Evolutionary conservation across 1,140 invertebrate genomes (phyloP).

Genomic region (Mycetomoellerius zeteki): DNA sequence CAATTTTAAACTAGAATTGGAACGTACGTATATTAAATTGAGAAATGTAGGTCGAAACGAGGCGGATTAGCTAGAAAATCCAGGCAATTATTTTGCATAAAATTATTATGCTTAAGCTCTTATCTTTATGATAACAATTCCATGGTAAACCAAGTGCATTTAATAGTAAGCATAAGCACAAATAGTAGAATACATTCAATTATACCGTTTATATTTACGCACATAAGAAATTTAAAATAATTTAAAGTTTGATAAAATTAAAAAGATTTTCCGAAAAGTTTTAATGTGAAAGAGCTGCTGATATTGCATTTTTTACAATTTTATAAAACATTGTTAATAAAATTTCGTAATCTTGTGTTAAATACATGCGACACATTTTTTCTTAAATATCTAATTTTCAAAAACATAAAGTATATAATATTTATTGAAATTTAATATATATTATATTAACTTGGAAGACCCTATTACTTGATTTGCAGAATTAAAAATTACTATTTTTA

Average conservation of each 20-base stretch:
- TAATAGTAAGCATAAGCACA: not conserved
- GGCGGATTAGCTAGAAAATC: not conserved
- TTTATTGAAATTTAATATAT: not conserved
- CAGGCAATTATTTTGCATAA: not conserved
- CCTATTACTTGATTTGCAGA: not conserved
- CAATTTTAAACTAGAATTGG: constrained; percentile 24
- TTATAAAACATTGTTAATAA: too few relatives aligned
- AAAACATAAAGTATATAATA: not conserved
- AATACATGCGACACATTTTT: not conserved
- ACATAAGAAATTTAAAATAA: not conserved
- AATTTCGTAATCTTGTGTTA: not conserved
- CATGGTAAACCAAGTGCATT: not conserved
- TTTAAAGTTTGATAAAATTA: not conserved
- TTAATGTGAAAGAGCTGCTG: not conserved
- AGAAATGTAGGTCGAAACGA: constrained; percentile 2
- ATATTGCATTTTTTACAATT: not conserved
- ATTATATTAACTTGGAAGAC: not conserved
- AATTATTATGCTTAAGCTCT: not conserved
- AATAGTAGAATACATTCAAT: not conserved
- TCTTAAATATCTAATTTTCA: not conserved
- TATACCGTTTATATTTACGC: not conserved
- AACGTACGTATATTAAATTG: not conserved
- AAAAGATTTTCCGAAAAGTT: not conserved
- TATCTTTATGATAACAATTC: not conserved
- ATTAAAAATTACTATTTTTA: not conserved